Base-by-base conservation (phyloP, 1,140 invertebrate genomes). In the Aphidius gifuensis region DNA sequence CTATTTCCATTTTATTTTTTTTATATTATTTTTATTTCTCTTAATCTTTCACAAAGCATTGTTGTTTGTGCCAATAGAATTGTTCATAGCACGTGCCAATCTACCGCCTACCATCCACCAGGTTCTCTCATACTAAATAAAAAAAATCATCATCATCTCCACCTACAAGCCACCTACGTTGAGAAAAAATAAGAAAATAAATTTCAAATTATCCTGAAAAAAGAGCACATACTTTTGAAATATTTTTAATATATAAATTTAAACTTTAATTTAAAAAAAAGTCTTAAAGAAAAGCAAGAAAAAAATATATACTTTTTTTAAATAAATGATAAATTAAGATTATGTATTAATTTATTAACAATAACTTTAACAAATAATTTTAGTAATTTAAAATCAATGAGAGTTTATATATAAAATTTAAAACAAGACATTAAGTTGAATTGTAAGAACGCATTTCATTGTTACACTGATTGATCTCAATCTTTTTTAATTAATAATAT, bases 401-500 rank as follows among this genome's bases (percentile, higher is more conserved):
- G 44, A 39, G 39, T 44, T 16, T 16, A 32, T 6, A n/a, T 38
- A 46, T 21, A 23, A 61, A 23, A 39, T 58, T 23, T 11, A 46
- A 32, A 40, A 16, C 8, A 45, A 45, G 16, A 38, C 40, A 32
- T 32, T 48, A 48, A 38, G 4, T 54, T 43, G 46, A 23, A 60
- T 62, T 56, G 58, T 53, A 49, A 63, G 65, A 66, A 66, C 61
- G 65, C 65, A 61, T 45, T 64, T 61, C 60, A 55, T 53, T 66
- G 45, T 6, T 43, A 44, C 48, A 61, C 55, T 66, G 54, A 66
- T 66, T 66, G 60, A 54, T 64, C 60, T 58, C 61, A 66, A 66
- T 66, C 58, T 58, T 60, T 48, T 7, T 60, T n/a, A 46, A 55
- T 59, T 40, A 40, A 60, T 44, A 44, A 47, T 58, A 58, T 39